Percentiles rank a stretch among this genome's conserved stretches.
phyloP scores from a whole-genome alignment of 2,797 vertebrate species.

The Semaprochilodus insignis region DNA sequence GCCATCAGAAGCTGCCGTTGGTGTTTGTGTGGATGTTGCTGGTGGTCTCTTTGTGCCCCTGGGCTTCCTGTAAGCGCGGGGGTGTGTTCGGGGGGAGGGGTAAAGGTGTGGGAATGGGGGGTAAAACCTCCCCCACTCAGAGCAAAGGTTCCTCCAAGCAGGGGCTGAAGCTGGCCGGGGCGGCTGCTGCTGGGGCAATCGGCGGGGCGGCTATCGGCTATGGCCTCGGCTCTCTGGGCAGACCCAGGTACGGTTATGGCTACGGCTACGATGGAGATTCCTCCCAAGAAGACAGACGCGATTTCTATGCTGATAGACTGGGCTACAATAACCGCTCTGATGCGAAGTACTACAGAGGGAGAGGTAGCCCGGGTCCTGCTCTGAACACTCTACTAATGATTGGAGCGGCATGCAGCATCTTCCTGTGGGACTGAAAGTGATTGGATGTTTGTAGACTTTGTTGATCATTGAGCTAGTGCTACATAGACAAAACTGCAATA shows the following conservation, averaged over 20 bases:
- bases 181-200: slow-evolving; percentile 72
- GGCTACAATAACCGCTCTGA: slow-evolving; percentile 61
- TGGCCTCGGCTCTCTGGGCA: slow-evolving; percentile 73
- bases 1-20: slow-evolving; percentile 66
- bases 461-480: background rate
- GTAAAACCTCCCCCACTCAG: slow-evolving; percentile 61
- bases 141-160: slow-evolving; percentile 65
- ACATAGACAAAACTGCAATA: background rate
- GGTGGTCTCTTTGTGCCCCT: slow-evolving; percentile 66
- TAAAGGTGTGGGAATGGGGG: slow-evolving; percentile 48
- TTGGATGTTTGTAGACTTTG: background rate
- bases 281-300: slow-evolving; percentile 52
- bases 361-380: slow-evolving; percentile 52
- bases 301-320: slow-evolving; percentile 46
- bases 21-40: slow-evolving; percentile 74
- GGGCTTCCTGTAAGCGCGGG: slow-evolving; percentile 61
- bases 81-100: slow-evolving; percentile 53
- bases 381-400: slow-evolving; percentile 57
- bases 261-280: background rate
- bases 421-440: slow-evolving; percentile 67
- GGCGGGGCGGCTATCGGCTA: slow-evolving; percentile 77
- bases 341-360: slow-evolving; percentile 59
- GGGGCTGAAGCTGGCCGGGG: slow-evolving; percentile 76
- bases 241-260: slow-evolving; percentile 63
- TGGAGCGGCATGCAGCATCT: slow-evolving; percentile 61